These are phyloP conservation scores for Rhagologus leucostigma DNA, from an alignment of 2,113 vertebrate genomes.

Conservation along the genomic window DNA sequence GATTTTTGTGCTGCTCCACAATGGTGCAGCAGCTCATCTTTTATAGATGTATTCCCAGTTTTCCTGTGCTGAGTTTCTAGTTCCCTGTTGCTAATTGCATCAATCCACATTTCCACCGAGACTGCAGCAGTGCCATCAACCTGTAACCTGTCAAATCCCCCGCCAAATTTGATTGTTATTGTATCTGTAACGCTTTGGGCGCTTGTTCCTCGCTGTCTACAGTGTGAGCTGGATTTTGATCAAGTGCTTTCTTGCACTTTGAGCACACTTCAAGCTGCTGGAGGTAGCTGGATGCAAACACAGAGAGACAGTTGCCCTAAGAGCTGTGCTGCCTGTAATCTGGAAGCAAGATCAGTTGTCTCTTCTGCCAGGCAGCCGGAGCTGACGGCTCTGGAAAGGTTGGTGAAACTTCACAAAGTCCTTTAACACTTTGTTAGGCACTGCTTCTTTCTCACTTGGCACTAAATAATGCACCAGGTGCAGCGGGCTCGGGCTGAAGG, in stretches of 20 bases:
- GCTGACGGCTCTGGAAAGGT: background rate
- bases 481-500: background rate
- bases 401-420: background rate
- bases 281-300: constrained; percentile 30
- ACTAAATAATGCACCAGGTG: background rate
- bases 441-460: background rate
- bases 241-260: constrained; percentile 10
- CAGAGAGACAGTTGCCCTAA: constrained; percentile 23
- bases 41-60: background rate
- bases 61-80: background rate
- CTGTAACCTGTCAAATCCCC: constrained; percentile 26
- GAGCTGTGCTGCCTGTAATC: background rate
- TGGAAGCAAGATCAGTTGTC: constrained; percentile 10
- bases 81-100: constrained; percentile 34
- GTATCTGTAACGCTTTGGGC: background rate
- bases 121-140: constrained; percentile 14
- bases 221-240: constrained; percentile 29
- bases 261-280: background rate
- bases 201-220: background rate
- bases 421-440: background rate
- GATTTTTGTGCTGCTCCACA: background rate
- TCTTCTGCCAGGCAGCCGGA: background rate
- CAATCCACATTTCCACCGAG: background rate
- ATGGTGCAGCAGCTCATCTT: background rate
- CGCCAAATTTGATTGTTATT: background rate